Conservation (phyloP, 2,888 invertebrate genomes). For the Protonemura montana region DNA sequence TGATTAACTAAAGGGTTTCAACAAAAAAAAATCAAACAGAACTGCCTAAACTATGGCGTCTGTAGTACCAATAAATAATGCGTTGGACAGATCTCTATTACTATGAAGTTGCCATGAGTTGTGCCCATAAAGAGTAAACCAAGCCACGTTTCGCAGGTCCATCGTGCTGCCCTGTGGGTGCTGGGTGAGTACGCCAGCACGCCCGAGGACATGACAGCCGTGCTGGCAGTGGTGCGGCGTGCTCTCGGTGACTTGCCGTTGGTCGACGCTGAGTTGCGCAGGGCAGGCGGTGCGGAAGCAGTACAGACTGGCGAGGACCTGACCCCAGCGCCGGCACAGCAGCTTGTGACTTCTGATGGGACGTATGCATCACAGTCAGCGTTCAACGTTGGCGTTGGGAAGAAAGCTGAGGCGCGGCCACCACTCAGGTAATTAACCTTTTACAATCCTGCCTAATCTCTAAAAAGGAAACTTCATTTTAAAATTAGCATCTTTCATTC, state of each 20-base stretch:
- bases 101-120: too few species aligned
- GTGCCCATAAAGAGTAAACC: too few species aligned
- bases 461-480: too few species aligned
- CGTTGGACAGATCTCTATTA: too few species aligned
- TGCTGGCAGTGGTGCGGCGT: conserved; percentile 78
- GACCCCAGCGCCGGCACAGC: conserved; percentile 54
- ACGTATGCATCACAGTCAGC: conserved; percentile 99
- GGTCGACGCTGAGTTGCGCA: conserved; percentile 69
- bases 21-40: too few species aligned
- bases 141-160: conserved; percentile 69
- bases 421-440: conserved; percentile 63
- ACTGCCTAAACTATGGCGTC: too few species aligned
- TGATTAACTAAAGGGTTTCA: too few species aligned
- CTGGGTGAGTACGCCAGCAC: conserved; percentile 93
- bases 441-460: neutral
- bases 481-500: too few species aligned
- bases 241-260: conserved; percentile 77
- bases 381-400: conserved; percentile 74
- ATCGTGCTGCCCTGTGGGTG: conserved; percentile 96
- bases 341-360: conserved; percentile 96
- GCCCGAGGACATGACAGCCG: conserved; percentile 77
- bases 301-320: conserved; percentile 64
- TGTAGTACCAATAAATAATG: too few species aligned
- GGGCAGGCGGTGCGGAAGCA: conserved; percentile 79
- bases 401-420: conserved; percentile 74